A percentile compares a stretch with the other conserved stretches of the same genome.
Evolutionary conservation across 2,113 vertebrate species (phyloP).

Genomic region (Gracilinanus agilis): DNA sequence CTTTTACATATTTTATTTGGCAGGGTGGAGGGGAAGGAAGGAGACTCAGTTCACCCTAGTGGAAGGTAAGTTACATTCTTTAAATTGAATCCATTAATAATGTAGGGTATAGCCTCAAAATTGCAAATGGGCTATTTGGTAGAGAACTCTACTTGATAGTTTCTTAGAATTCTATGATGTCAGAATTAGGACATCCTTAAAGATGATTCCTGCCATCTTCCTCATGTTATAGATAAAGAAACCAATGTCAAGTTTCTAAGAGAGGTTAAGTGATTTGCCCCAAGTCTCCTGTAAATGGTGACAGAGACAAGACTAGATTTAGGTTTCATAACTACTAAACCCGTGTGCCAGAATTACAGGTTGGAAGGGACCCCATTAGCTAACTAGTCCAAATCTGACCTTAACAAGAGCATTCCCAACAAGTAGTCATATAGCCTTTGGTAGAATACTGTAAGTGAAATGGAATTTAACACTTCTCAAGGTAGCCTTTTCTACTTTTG

Average conservation of each 20-base stretch:
- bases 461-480: no score
- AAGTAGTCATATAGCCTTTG: fast-evolving
- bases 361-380: no score
- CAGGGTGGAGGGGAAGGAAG: no score
- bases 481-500: no score
- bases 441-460: no score
- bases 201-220: background rate
- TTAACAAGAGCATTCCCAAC: background rate
- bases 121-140: no score
- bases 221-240: background rate
- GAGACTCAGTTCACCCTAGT: background rate
- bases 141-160: background rate
- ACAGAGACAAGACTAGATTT: fast-evolving
- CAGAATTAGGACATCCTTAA: background rate
- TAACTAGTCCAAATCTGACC: background rate
- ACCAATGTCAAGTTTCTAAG: background rate
- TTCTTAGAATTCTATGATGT: background rate
- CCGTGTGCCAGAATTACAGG: background rate
- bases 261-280: background rate
- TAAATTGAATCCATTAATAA: background rate
- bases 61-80: background rate
- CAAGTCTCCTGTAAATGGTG: background rate
- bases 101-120: background rate
- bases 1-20: background rate
- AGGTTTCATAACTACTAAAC: no score